phyloP scores from a whole-genome alignment of 1,140 invertebrate genomes.

The Sycophaga agraensis region DNA sequence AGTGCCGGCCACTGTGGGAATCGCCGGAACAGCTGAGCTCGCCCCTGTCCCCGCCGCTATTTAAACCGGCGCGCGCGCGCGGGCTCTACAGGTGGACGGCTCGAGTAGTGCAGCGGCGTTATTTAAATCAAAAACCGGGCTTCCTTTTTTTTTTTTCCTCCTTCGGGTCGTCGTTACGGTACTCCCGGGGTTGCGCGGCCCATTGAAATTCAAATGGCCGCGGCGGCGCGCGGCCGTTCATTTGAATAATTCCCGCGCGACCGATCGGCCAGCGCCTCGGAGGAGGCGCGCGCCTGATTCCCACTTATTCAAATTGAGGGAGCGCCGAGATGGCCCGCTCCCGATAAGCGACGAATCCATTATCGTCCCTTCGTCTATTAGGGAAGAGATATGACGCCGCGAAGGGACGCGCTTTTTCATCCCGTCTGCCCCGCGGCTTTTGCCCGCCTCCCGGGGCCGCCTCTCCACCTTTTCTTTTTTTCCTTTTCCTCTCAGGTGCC shows the following conservation, averaged over 20 bases:
- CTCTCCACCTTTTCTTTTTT: neutral
- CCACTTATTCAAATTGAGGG: neutral
- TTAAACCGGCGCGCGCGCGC: conserved; percentile 3
- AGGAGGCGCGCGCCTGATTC: neutral
- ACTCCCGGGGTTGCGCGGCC: no score
- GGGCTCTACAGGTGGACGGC: neutral
- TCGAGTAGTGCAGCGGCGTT: neutral
- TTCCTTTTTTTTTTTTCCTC: neutral
- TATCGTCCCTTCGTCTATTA: neutral
- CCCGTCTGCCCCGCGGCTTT: no score
- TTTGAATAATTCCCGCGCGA: conserved; percentile 19
- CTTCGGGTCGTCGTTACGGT: no score
- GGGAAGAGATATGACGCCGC: neutral
- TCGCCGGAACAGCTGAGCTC: no score
- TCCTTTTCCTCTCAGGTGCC: no score
- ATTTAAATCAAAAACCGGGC: conserved; percentile 20
- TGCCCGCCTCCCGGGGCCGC: no score
- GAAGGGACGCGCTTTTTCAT: no score
- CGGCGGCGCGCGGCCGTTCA: neutral
- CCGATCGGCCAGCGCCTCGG: no score
- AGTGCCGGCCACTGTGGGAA: no score
- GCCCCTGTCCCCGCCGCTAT: no score
- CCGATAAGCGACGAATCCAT: neutral
- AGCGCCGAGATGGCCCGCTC: neutral
- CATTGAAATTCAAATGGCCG: conserved; percentile 7